Base-by-base conservation (phyloP, 2,797 vertebrate species). In the Spondyliosoma cantharus region DNA sequence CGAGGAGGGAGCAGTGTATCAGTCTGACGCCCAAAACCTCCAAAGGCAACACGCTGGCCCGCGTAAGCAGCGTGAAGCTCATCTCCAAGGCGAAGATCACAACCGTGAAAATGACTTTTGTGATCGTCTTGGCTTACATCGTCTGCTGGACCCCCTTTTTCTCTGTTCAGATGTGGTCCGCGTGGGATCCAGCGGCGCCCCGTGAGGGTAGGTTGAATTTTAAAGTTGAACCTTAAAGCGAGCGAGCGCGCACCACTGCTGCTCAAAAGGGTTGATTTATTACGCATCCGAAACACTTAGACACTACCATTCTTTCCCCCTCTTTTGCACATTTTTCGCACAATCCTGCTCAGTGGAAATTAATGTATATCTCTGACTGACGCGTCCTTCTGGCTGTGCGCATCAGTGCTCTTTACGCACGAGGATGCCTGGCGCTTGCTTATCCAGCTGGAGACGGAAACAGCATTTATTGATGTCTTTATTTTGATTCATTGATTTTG, bases 141-240 rank as follows among this genome's bases (percentile, higher is more conserved):
- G 92, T 97, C 74, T 98, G 97, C 85, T 98, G 97, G 97, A 97
- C 97, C 0, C 97, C 97, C 0, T 98, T 97, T 84, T 98, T 98
- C 93, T 96, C 96, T 2, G 97, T 97, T 76, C 97, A 98, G 94
- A 97, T 98, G 97, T 98, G 97, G 97, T 96, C 96, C 0, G 97
- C 96, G 56, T 98, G 97, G 97, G 97, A 98, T 68, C 92, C 87
- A 3, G 84, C 96, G 0, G 96, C 97, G 2, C 97, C 97, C 0
- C 95, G 95, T 61, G 97, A 98, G 95, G 96, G 97, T 98, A 96
- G 25, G 90, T 84, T 62, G 0, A 7, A 16, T 65, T 76, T 82
- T 45, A 46, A 69, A 78, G 27, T 81, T 70, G 14, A 14, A 50
- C 9, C 29, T 59, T 2, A 12, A 43, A 17, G 22, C 52, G 2